Evolutionary conservation across 2,113 vertebrate genomes (phyloP).

Genomic region (Erinaceus europaeus): DNA sequence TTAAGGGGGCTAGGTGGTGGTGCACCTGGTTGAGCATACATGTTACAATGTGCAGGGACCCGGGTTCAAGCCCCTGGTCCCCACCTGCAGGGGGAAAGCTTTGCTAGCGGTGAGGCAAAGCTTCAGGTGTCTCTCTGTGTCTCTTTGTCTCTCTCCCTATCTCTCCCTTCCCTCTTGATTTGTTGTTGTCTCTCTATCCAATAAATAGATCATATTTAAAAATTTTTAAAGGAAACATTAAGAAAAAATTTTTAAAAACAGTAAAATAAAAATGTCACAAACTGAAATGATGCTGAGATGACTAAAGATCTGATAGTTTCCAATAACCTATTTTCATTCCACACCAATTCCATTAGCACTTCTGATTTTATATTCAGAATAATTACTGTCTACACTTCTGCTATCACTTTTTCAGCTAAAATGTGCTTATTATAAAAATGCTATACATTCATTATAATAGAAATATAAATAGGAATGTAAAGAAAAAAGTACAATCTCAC

Average conservation of each 20-base stretch:
- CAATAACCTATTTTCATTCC: neutral
- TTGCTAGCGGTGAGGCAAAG: too few species aligned
- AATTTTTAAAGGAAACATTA: neutral
- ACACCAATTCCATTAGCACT: neutral
- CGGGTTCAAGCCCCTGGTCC: too few species aligned
- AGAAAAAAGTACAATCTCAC: neutral
- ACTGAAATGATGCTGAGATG: neutral
- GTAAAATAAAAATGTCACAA: neutral
- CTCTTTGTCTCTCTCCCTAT: too few species aligned
- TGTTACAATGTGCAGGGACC: too few species aligned
- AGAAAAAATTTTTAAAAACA: constrained; percentile 19
- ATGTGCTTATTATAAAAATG: too few species aligned
- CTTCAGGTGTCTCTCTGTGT: too few species aligned
- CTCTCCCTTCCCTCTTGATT: too few species aligned
- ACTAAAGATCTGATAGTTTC: neutral
- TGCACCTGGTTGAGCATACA: too few species aligned
- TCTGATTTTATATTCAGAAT: constrained; percentile 4
- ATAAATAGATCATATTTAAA: too few species aligned
- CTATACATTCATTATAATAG: too few species aligned
- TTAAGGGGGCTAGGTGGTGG: neutral
- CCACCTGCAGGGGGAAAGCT: too few species aligned
- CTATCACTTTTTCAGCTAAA: neutral
- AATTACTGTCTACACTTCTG: constrained; percentile 3
- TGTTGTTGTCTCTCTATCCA: too few species aligned
- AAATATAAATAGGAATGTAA: constrained; percentile 17